These are phyloP conservation scores for Drosophila azteca DNA, from an alignment of 1,140 invertebrate genomes.

Conservation along the genomic window DNA sequence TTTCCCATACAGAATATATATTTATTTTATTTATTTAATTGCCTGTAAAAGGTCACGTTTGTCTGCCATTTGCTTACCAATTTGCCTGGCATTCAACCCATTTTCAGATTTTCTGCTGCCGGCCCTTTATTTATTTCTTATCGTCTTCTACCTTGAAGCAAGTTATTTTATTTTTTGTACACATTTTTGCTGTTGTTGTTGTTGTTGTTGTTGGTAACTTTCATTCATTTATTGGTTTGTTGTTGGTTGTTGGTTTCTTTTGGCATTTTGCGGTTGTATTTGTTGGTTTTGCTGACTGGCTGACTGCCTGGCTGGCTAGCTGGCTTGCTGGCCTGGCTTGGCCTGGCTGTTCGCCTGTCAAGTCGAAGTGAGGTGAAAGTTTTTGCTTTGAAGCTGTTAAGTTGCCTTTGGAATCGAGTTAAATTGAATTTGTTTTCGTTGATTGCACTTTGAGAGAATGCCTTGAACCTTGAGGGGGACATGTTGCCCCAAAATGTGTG, in stretches of 20 bases:
- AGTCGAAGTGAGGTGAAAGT: constrained; percentile 68
- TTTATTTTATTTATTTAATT: constrained; percentile 65
- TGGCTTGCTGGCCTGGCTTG: neutral
- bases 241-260: constrained; percentile 52
- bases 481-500: neutral
- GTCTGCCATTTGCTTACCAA: constrained; percentile 33
- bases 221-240: constrained; percentile 65
- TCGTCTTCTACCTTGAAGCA: constrained; percentile 30
- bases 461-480: constrained; percentile 16
- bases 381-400: constrained; percentile 58
- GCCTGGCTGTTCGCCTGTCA: constrained; percentile 24
- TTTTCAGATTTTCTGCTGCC: constrained; percentile 41
- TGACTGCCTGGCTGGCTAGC: neutral
- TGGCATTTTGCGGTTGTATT: constrained; percentile 27
- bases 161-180: constrained; percentile 30
- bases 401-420: constrained; percentile 60
- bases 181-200: constrained; percentile 10
- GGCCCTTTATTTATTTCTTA: constrained; percentile 43
- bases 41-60: constrained; percentile 50
- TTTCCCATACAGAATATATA: constrained; percentile 42
- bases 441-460: constrained; percentile 34
- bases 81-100: constrained; percentile 33
- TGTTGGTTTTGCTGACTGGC: constrained; percentile 14
- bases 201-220: constrained; percentile 52
- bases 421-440: constrained; percentile 45